A percentile compares a stretch with the other conserved stretches of the same genome.
These are phyloP conservation scores for Tenthredo livida DNA, from an alignment of 2,888 invertebrate genomes.

Conservation along the genomic window DNA sequence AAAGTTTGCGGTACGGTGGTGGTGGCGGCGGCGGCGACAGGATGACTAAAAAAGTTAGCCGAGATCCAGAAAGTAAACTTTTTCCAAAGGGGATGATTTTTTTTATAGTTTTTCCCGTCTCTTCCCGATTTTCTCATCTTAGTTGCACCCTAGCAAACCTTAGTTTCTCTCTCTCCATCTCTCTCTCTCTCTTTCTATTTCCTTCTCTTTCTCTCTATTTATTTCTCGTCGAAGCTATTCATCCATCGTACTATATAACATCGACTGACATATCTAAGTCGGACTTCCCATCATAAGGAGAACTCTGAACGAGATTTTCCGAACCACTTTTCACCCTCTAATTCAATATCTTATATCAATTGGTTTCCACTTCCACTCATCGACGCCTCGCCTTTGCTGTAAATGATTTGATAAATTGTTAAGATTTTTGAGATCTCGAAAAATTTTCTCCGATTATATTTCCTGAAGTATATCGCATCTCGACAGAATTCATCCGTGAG, in stretches of 20 bases:
- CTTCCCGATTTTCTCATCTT: neutral
- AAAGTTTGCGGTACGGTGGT: neutral
- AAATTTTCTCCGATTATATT: neutral
- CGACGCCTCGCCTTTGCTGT: neutral
- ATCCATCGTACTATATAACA: neutral
- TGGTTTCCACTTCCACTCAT: neutral
- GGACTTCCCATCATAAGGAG: neutral
- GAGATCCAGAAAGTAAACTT: conserved; percentile 24
- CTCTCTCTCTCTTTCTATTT: neutral
- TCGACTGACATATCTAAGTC: neutral
- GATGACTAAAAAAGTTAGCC: conserved; percentile 30
- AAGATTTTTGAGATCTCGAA: neutral
- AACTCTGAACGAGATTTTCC: neutral
- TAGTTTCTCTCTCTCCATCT: neutral
- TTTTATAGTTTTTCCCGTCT: neutral
- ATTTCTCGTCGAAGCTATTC: neutral
- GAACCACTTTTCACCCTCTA: neutral
- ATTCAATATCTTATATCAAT: conserved; percentile 10
- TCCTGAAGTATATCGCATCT: neutral
- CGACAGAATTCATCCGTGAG: neutral
- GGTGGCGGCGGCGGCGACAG: neutral
- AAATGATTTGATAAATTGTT: neutral
- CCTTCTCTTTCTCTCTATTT: neutral
- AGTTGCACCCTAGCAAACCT: neutral
- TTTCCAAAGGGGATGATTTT: neutral